Percentiles rank a stretch among this genome's conserved stretches.
Conservation (phyloP, 2,888 invertebrate genomes). For the Dasypolia templi region DNA sequence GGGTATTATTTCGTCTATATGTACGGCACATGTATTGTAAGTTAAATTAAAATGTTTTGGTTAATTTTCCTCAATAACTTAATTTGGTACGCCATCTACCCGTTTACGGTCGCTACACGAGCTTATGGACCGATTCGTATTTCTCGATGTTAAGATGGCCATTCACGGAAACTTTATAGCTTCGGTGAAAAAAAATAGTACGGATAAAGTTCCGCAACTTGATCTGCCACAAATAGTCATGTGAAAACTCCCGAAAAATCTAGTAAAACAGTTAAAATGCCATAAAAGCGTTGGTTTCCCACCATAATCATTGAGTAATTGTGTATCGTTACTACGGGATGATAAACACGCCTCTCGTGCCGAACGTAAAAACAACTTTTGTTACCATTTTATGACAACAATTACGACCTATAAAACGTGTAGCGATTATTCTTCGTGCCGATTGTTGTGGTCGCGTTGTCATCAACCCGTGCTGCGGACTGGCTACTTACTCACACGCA, state of each 20-base stretch:
- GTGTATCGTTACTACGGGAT: constrained; percentile 84
- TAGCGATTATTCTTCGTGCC: constrained; percentile 88
- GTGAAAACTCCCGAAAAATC: constrained; percentile 74
- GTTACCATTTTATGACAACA: constrained; percentile 90
- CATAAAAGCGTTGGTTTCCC: constrained; percentile 84
- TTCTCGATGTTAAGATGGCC: constrained; percentile 30
- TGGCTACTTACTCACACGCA: constrained; percentile 71
- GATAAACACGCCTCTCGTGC: constrained; percentile 88
- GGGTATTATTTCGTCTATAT: constrained; percentile 74
- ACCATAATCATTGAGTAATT: constrained; percentile 84
- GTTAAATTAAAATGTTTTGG: constrained; percentile 74
- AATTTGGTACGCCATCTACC: constrained; percentile 65
- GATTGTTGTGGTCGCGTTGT: constrained; percentile 88
- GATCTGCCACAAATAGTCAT: constrained; percentile 73
- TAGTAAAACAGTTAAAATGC: constrained; percentile 84
- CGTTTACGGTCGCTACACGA: constrained; percentile 45
- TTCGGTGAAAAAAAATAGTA: constrained; percentile 50
- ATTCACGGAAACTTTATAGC: constrained; percentile 49
- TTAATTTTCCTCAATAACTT: constrained; percentile 66
- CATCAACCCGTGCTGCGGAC: constrained; percentile 81
- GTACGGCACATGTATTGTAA: constrained; percentile 64
- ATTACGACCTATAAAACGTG: constrained; percentile 90
- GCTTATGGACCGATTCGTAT: constrained; percentile 42
- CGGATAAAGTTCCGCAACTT: constrained; percentile 69
- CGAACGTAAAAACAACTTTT: constrained; percentile 89